Conservation (phyloP, 2,797 vertebrate species). For the Natrix natrix region DNA sequence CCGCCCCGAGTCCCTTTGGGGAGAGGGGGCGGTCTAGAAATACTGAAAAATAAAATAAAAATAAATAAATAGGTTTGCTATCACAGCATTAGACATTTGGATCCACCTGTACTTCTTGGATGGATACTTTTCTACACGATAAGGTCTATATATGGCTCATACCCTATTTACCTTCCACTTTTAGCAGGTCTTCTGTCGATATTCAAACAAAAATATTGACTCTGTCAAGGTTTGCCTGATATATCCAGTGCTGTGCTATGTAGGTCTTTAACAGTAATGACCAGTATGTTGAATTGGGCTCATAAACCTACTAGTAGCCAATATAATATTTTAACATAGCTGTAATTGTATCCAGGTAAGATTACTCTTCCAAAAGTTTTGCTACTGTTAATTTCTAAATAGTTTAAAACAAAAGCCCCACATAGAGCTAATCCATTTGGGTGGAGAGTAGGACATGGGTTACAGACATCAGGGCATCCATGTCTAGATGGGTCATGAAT, state of each 20-base stretch:
- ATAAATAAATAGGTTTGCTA: too few species aligned
- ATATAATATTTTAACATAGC: background rate
- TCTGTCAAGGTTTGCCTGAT: background rate
- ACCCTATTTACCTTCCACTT: background rate
- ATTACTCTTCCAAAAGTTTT: background rate
- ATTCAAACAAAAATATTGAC: background rate
- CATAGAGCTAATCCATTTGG: background rate
- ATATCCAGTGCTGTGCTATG: background rate
- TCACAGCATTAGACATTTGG: background rate
- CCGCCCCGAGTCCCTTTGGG: too few species aligned
- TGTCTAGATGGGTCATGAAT: background rate
- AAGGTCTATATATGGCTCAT: background rate
- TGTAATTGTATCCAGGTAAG: background rate
- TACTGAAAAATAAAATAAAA: too few species aligned
- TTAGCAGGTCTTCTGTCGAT: background rate
- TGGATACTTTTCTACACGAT: background rate
- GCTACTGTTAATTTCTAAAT: background rate
- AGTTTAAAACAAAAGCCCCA: background rate
- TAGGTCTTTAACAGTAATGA: background rate
- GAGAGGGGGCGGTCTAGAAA: too few species aligned
- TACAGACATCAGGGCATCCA: background rate
- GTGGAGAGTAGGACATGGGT: background rate
- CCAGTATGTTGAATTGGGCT: background rate
- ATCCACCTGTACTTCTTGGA: background rate
- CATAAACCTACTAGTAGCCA: background rate